Evolutionary conservation across 2,113 vertebrate species (phyloP), one percentile per base, ranked within the genome.

Genomic region (Entelurus aequoreus): DNA sequence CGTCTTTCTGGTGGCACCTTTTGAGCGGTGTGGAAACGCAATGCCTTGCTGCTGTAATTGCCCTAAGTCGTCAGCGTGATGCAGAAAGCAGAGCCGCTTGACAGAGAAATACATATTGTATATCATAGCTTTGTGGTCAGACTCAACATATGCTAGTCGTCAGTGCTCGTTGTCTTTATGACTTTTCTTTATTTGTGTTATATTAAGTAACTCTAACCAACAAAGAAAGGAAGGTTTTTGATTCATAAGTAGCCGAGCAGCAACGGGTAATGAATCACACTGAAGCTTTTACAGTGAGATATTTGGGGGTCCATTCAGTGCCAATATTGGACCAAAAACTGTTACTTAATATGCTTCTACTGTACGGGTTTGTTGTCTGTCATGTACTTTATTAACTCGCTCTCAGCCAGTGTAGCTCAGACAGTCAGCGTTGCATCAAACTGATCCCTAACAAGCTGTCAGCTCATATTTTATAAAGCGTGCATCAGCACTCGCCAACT

Each of bases 391-490:
- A 28, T 28, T 19, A 21, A 57, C 16, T 86, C 74, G 74, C 78
- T 83, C 78, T 83, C 80, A 82, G 84, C 71, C 73, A 44, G 0
- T 4, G 5, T 74, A 62, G 76, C 72, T 4, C 67, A 73, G 73
- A 75, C 53, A 65, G 84, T 81, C 81, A 84, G 38, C 13, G 16
- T 84, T 74, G 83, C 75, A 80, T 86, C 84, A 88, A 86, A 84
- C 82, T 82, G 82, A 84, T 76, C 81, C 75, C 82, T 86, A 87
- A 89, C 87, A 86, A 86, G 87, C 83, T 89, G 86, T 87, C 87
- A 64, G 66, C 79, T 87, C 83, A 65, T 50, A 79, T 89, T 84
- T 86, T 73, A 84, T 70, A 67, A 80, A 84, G 83, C 84, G 87
- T 78, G 76, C 76, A 75, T 86, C 84, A 85, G 74, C 67, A n/a